phyloP scores from a whole-genome alignment of 2,113 vertebrate species.

The Laterallus jamaicensis region DNA sequence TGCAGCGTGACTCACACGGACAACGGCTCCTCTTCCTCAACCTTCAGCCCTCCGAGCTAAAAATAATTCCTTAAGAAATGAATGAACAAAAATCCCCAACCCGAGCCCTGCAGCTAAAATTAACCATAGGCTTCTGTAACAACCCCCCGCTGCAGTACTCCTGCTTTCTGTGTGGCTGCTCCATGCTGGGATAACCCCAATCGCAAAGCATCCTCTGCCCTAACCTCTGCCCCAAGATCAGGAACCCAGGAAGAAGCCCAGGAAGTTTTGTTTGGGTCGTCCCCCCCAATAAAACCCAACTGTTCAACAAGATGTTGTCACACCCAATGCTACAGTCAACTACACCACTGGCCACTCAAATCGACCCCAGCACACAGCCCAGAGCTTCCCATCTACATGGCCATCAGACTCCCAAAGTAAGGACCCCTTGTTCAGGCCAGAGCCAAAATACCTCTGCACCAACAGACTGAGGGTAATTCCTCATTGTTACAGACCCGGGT shows the following conservation, averaged over 20 bases:
- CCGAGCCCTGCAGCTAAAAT: constrained; percentile 25
- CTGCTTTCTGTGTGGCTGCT: not conserved
- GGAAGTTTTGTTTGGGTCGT: not conserved
- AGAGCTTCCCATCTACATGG: not conserved
- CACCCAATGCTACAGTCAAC: not conserved
- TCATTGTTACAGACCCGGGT: not conserved
- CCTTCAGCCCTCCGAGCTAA: not conserved
- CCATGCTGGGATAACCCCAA: constrained; percentile 8
- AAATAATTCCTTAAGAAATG: not conserved
- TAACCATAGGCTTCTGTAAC: not conserved
- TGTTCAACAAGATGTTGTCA: not conserved
- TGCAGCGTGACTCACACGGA: not conserved
- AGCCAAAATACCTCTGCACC: not conserved
- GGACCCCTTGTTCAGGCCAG: not conserved
- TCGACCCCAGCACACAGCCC: not conserved
- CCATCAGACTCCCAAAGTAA: not conserved
- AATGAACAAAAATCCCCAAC: not conserved
- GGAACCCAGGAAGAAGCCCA: not conserved
- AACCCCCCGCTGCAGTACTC: not conserved
- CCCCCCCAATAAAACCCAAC: not conserved
- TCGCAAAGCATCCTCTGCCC: not conserved
- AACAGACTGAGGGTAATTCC: not conserved
- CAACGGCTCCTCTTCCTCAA: not conserved
- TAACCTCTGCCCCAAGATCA: not conserved
- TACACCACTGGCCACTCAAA: not conserved